These are phyloP conservation scores for Osmoderma eremita DNA, from an alignment of 2,888 invertebrate genomes.

Conservation along the genomic window DNA sequence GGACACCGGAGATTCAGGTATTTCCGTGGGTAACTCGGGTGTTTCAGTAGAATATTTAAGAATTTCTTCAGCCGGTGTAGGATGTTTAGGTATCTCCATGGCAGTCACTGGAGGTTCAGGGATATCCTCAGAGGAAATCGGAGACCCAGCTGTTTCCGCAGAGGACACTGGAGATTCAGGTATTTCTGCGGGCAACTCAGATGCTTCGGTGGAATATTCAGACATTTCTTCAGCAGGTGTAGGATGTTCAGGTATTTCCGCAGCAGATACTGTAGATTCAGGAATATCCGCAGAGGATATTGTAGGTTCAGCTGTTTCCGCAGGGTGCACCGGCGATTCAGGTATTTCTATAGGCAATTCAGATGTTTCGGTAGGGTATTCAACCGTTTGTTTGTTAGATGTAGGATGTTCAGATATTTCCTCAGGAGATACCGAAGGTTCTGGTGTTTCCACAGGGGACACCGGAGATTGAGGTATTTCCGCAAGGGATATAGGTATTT, in stretches of 20 bases:
- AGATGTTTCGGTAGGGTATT: constrained; percentile 13
- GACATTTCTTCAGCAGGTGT: neutral
- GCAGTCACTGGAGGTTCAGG: neutral
- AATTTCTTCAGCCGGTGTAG: too few relatives aligned
- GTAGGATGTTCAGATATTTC: neutral
- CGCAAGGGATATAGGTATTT: neutral
- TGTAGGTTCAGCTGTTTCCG: constrained; percentile 8
- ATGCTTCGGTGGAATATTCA: neutral
- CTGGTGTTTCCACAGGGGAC: neutral
- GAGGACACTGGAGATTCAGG: neutral
- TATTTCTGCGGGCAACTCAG: neutral
- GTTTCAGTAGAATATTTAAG: too few relatives aligned
- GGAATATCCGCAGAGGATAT: neutral
- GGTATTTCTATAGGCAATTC: constrained; percentile 5
- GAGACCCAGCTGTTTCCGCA: neutral
- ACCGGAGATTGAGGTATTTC: neutral
- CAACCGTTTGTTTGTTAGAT: neutral
- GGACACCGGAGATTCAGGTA: neutral
- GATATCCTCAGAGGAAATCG: neutral
- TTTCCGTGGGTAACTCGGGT: neutral
- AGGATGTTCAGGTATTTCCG: neutral
- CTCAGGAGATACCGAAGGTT: neutral
- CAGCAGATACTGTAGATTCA: neutral
- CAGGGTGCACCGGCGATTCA: neutral
- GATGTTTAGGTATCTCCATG: neutral